These are phyloP conservation scores for Lagopus leucura DNA, from an alignment of 2,113 vertebrate genomes.

Conservation along the genomic window DNA sequence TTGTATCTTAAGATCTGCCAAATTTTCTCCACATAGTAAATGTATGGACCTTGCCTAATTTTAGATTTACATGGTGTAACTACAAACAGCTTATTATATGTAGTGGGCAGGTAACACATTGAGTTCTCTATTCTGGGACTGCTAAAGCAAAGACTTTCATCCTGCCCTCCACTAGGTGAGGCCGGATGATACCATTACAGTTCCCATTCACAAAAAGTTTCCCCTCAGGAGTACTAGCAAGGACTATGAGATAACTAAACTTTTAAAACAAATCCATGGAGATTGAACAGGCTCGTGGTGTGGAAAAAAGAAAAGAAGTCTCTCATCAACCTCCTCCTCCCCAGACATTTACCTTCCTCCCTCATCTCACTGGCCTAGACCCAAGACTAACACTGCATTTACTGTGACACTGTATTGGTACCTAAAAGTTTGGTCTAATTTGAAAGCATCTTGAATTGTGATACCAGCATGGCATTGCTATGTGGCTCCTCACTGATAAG, in stretches of 20 bases:
- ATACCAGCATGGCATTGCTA: neutral
- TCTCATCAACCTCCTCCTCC: neutral
- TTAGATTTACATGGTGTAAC: rapidly evolving
- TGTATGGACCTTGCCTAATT: neutral
- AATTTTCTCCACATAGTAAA: neutral
- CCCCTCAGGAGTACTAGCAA: neutral
- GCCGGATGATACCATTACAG: neutral
- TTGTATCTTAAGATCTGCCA: neutral
- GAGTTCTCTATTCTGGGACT: neutral
- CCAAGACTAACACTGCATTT: neutral
- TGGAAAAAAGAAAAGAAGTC: neutral
- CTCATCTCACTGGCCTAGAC: neutral
- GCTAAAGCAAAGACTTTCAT: neutral
- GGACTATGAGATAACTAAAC: neutral
- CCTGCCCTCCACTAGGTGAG: neutral
- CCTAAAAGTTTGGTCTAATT: neutral
- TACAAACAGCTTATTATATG: neutral
- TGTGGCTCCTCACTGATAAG: neutral
- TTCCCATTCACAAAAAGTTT: neutral
- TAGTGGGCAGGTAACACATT: neutral
- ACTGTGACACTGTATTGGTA: neutral
- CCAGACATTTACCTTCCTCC: neutral
- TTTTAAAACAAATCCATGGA: neutral
- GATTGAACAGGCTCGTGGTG: neutral
- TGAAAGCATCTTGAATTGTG: neutral